Base-by-base conservation (phyloP, 2,888 invertebrate species). In the Scrobipalpa atriplicella region DNA sequence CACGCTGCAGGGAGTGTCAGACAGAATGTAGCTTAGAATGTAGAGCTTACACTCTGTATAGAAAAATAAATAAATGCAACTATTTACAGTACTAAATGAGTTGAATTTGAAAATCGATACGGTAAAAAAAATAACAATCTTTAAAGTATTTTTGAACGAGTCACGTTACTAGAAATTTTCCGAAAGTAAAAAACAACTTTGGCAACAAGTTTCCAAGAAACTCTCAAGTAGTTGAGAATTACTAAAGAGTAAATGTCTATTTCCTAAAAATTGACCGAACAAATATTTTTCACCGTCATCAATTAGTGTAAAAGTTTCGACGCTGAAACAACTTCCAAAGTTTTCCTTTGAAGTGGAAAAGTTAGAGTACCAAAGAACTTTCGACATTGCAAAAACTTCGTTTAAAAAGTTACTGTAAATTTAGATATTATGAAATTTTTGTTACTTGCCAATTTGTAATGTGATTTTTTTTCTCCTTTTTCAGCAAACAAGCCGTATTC, bases 401-500 rank as follows among this genome's bases (percentile, higher is more conserved):
- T 52, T 62, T 66, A 41, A n/a, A 52, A 21, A 65, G 47, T 56
- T 29, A 13, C 11, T 11, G 54, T 56, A 21, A 13, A 56, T 21
- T 56, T 9, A 3, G 54, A 11, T 9, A 56, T n/a, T 56, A 56
- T 29, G 2, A 19, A 21, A 8, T 3, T 43, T 16, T 16, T 5
- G 11, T 13, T 13, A 7, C 13, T 13, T 60, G 36, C 43, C 21
- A 60, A 41, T 29, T 29, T 29, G 29, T 43, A 60, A 38, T 2
- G 52, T 39, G 68, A 61, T 72, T 72, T 67, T 72, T 67, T 70
- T 72, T 68, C 73, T 68, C 73, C 73, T 78, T n/a, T 85, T 83
- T 65, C 94, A 98, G 98, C 91, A 98, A 98, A 93, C 96, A 98
- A 92, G 97, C 99, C 65, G 96, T 98, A 67, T 99, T 98, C 92